Evolutionary conservation across 1,140 invertebrate species (phyloP), one percentile per base, ranked within the genome.

Genomic region (Epicauta chinensis): DNA sequence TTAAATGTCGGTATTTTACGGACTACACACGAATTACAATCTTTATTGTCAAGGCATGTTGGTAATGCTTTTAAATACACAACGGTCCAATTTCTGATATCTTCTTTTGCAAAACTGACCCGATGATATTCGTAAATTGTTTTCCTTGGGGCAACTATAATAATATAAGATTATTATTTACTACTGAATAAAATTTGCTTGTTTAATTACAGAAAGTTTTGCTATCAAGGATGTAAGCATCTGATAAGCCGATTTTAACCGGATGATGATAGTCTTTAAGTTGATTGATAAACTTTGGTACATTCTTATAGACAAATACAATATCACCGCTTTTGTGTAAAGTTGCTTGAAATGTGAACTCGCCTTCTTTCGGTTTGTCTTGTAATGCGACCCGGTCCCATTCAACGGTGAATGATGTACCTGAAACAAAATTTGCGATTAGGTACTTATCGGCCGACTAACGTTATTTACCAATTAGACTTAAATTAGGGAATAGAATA

Each of bases 101-200:
- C 78, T 16, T 84, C 74, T 35, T 82, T 79, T 40, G 80, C 79
- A 70, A 96, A 86, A 51, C 86, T 81, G 1, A 97, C 84, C 39
- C 90, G 79, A 70, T 98, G 93, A 65, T 98, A 98, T 72, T 98
- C 94, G 74, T 96, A 97, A 56, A 98, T 97, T 11, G 89, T 95
- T 73, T 95, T 94, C 47, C 84, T 79, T 23, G 87, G 79, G 9
- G 93, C 79, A 71, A 87, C 91, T 94, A 63, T 15, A 75, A 72
- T 56, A 55, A 10, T 52, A 15, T 53, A 38, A 23, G 4, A 23
- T 23, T 23, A 23, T 23, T 23, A 7, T 23, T n/a, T n/a, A n/a
- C n/a, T 30, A 14, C 34, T 16, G 16, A n/a, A n/a, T 14, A 37
- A 34, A 36, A 4, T 12, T 30, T 16, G 9, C 13, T 50, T 30